These are phyloP conservation scores for Chrysotoxum bicinctum DNA, from an alignment of 2,888 invertebrate species.

Conservation along the genomic window DNA sequence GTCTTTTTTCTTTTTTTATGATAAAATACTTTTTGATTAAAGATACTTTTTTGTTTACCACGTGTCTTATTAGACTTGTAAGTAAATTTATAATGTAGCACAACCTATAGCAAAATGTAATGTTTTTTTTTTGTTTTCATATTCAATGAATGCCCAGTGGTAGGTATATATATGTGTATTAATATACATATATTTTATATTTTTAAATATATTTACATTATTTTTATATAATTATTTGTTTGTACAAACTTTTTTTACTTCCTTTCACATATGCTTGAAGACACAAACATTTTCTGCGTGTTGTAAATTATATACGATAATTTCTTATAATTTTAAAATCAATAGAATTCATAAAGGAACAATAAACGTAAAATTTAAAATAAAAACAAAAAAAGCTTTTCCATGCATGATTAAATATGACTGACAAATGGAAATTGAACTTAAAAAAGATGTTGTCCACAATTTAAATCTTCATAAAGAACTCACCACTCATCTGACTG, in stretches of 20 bases:
- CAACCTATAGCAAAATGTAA: slow-evolving; percentile 48
- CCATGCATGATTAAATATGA: slow-evolving; percentile 18
- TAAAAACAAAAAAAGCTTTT: slow-evolving; percentile 8
- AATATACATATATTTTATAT: background rate
- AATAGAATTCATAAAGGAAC: slow-evolving; percentile 15
- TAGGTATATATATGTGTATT: background rate
- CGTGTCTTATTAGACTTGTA: slow-evolving; percentile 13
- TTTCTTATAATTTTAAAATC: slow-evolving; percentile 1
- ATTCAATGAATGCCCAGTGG: slow-evolving; percentile 47
- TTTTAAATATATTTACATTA: slow-evolving; percentile 45
- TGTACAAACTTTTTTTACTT: slow-evolving; percentile 49
- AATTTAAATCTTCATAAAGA: slow-evolving; percentile 43
- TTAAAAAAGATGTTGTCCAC: background rate
- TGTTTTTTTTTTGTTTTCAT: background rate
- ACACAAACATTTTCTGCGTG: slow-evolving; percentile 15
- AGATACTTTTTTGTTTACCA: background rate
- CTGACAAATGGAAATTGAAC: slow-evolving; percentile 11
- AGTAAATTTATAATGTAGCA: slow-evolving; percentile 60
- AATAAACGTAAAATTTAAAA: background rate
- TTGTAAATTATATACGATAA: slow-evolving; percentile 17
- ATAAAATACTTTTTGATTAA: slow-evolving; percentile 14
- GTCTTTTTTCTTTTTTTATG: slow-evolving; percentile 41
- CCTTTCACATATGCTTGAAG: slow-evolving; percentile 15
- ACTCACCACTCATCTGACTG: slow-evolving; percentile 81
- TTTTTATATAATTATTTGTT: slow-evolving; percentile 28